Base-by-base conservation (phyloP, 2,888 invertebrate species). In the Tolmerus cingulatus region DNA sequence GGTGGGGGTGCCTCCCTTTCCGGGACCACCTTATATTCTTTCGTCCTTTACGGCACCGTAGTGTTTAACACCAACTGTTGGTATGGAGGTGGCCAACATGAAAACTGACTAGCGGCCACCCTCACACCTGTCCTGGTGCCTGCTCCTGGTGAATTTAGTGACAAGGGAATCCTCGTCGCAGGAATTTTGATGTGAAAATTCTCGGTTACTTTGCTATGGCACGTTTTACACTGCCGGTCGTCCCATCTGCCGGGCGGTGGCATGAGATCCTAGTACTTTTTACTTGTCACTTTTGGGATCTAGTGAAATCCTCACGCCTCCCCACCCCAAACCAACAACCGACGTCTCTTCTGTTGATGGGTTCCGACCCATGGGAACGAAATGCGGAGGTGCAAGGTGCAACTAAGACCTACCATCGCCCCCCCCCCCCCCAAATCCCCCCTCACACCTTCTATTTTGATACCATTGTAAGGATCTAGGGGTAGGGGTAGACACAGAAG, bases 151-250 rank as follows among this genome's bases (percentile, higher is more conserved):
- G 51, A 79, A 79, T 79, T 79, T 66, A 66, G 66, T 79, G 51
- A 79, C 79, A 79, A 79, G 79, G 27, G 79, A 79, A 79, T 79
- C 30, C 79, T 79, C 79, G 51, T 79, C 79, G 55, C 51, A 79
- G 79, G 51, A 79, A 43, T 78, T 79, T 79, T 79, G 79, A 79
- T 51, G 79, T 79, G 14, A 19, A 66, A 66, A 66, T 66, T 66
- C 23, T 79, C 79, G 79, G 79, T 79, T 79, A 30, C 79, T 79
- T 79, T 79, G 79, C 51, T 51, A 14, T 12, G 40, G 78, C 51
- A 79, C 51, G 30, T 43, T 19, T 16, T 14, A 34, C 40, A 16
- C 8, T 23, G 78, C 78, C 51, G 43, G 2, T 14, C 16, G 51
- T 19, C 51, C n/a, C 51, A 51, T 46, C 43, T 46, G 16, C 43